These are phyloP conservation scores for Pseudococcus viburni DNA, from an alignment of 2,888 invertebrate species.

Conservation along the genomic window DNA sequence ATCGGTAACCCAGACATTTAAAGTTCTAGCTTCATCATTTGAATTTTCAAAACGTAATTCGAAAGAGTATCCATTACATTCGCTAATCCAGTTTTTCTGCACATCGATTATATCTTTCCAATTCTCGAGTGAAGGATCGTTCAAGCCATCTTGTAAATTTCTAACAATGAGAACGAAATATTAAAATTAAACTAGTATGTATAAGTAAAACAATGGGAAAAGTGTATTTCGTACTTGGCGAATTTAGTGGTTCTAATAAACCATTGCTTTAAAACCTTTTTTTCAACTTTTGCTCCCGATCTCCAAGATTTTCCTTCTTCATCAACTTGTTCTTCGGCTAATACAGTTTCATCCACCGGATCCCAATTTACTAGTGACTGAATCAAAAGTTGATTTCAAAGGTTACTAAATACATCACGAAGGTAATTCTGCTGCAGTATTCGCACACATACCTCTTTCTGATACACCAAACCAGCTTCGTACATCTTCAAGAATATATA, in stretches of 20 bases:
- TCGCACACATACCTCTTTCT: slow-evolving; percentile 78
- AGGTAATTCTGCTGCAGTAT: not conserved
- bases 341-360: slow-evolving; percentile 95
- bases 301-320: slow-evolving; percentile 93
- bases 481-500: slow-evolving; percentile 90
- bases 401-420: not conserved
- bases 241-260: slow-evolving; percentile 90
- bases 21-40: slow-evolving; percentile 69
- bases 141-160: slow-evolving; percentile 78
- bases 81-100: slow-evolving; percentile 92
- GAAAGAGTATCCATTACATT: slow-evolving; percentile 84
- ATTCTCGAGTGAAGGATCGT: slow-evolving; percentile 79
- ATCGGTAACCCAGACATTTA: slow-evolving; percentile 80
- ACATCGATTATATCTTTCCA: slow-evolving; percentile 89
- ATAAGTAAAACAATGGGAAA: not conserved
- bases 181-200: slow-evolving; percentile 1
- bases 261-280: slow-evolving; percentile 92
- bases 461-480: slow-evolving; percentile 88
- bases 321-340: slow-evolving; percentile 99
- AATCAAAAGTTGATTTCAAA: slow-evolving; percentile 67
- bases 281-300: slow-evolving; percentile 95
- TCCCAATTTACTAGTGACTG: slow-evolving; percentile 97
- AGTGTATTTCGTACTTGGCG: slow-evolving; percentile 76
- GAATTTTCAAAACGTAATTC: slow-evolving; percentile 75
- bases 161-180: slow-evolving; percentile 69